phyloP scores from a whole-genome alignment of 1,140 invertebrate species.

The Drosophila teissieri region DNA sequence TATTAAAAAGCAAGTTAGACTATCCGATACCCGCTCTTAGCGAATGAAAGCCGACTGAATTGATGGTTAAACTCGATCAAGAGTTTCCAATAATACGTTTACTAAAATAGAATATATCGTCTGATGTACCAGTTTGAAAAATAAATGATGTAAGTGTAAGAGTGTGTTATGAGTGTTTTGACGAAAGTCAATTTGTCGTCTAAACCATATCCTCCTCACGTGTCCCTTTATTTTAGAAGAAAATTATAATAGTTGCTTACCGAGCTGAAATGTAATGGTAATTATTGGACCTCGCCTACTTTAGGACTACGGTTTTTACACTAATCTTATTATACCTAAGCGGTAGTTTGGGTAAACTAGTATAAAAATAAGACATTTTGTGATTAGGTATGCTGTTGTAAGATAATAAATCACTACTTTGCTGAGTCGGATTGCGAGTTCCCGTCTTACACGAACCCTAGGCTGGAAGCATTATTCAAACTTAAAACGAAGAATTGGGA shows the following conservation, averaged over 20 bases:
- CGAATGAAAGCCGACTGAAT: too few relatives aligned
- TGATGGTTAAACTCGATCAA: too few relatives aligned
- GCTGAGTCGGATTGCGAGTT: neutral
- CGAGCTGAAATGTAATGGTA: slow-evolving; percentile 1
- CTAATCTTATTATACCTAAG: neutral
- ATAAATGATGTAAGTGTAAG: too few relatives aligned
- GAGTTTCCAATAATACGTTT: too few relatives aligned
- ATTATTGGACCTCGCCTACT: neutral
- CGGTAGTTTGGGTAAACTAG: slow-evolving; percentile 2
- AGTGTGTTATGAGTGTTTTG: too few relatives aligned
- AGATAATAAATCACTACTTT: slow-evolving; percentile 31
- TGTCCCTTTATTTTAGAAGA: too few relatives aligned
- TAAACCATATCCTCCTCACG: neutral
- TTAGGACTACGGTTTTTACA: slow-evolving; percentile 19
- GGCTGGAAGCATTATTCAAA: slow-evolving; percentile 5
- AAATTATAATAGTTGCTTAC: neutral
- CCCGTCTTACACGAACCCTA: slow-evolving; percentile 19
- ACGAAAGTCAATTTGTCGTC: too few relatives aligned
- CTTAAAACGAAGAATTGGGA: slow-evolving; percentile 1
- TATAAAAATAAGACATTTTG: slow-evolving; percentile 41
- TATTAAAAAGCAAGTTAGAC: too few relatives aligned
- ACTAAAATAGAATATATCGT: too few relatives aligned
- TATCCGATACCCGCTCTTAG: too few relatives aligned
- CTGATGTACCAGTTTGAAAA: too few relatives aligned
- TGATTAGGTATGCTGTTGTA: slow-evolving; percentile 16